phyloP scores from a whole-genome alignment of 2,888 invertebrate genomes.

The Lapara coniferarum region DNA sequence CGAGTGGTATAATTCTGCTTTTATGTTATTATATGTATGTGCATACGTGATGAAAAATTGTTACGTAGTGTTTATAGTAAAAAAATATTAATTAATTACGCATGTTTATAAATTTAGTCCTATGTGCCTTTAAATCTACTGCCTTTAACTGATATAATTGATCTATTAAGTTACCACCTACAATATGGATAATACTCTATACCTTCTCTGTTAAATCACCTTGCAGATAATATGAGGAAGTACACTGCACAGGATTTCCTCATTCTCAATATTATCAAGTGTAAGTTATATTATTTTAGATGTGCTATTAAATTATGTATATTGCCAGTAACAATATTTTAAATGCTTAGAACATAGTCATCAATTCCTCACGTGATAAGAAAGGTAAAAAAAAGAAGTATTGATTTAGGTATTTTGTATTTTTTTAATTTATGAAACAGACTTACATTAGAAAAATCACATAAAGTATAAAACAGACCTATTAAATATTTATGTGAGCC shows the following conservation, averaged over 20 bases:
- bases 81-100: not conserved
- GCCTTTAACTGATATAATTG: not conserved
- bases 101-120: not conserved
- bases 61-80: not conserved
- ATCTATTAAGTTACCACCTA: not conserved
- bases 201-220: not conserved
- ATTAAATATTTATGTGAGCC: conserved; percentile 83
- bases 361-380: not conserved
- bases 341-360: not conserved
- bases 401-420: conserved; percentile 64
- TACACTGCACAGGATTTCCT: conserved; percentile 1
- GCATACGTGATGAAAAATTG: not conserved
- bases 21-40: not conserved
- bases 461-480: conserved; percentile 82
- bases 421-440: conserved; percentile 79
- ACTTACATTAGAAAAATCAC: conserved; percentile 83
- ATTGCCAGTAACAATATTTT: not conserved
- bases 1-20: not conserved
- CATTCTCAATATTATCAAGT: not conserved
- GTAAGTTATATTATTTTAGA: not conserved
- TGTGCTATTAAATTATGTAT: not conserved
- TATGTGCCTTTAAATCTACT: too few relatives aligned
- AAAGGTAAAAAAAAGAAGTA: conserved; percentile 16
- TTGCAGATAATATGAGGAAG: conserved; percentile 11
- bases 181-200: not conserved